These are phyloP conservation scores for Asteroscopus sphinx DNA, from an alignment of 2,888 invertebrate genomes.

Conservation along the genomic window DNA sequence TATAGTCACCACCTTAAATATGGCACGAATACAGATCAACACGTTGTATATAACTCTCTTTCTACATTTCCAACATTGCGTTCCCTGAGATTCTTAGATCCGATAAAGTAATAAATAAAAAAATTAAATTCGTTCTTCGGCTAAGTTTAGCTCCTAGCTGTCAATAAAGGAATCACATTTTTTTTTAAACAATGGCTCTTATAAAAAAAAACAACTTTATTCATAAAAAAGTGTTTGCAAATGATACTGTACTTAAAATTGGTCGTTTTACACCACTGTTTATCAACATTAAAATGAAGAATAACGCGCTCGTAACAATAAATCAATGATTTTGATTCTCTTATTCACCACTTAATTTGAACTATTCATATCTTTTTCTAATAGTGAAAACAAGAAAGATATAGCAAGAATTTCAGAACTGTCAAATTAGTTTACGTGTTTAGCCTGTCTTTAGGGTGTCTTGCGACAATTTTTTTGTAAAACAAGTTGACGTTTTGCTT, in stretches of 20 bases:
- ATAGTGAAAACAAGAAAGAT: too few species aligned
- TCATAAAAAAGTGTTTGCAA: conserved; percentile 28
- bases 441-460: too few species aligned
- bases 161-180: conserved; percentile 34
- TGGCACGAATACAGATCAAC: too few species aligned
- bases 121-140: conserved; percentile 57
- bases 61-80: conserved; percentile 13
- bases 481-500: too few species aligned
- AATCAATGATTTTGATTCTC: too few species aligned
- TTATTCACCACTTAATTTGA: too few species aligned
- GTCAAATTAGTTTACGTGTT: too few species aligned
- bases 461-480: too few species aligned
- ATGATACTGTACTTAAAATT: conserved; percentile 54
- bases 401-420: too few species aligned
- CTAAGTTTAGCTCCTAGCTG: conserved; percentile 50
- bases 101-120: conserved; percentile 52
- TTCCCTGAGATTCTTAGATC: conserved; percentile 53
- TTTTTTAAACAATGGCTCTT: conserved; percentile 15
- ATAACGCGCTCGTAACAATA: conserved; percentile 17
- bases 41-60: too few species aligned
- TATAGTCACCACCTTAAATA: too few species aligned
- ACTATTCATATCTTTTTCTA: too few species aligned
- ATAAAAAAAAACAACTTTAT: conserved; percentile 8
- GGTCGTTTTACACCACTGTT: conserved; percentile 29
- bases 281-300: conserved; percentile 9